A percentile compares a stretch with the other conserved stretches of the same genome.
These are phyloP conservation scores for Rotaria magnacalcarata DNA, from an alignment of 2,888 invertebrate genomes.

Conservation along the genomic window DNA sequence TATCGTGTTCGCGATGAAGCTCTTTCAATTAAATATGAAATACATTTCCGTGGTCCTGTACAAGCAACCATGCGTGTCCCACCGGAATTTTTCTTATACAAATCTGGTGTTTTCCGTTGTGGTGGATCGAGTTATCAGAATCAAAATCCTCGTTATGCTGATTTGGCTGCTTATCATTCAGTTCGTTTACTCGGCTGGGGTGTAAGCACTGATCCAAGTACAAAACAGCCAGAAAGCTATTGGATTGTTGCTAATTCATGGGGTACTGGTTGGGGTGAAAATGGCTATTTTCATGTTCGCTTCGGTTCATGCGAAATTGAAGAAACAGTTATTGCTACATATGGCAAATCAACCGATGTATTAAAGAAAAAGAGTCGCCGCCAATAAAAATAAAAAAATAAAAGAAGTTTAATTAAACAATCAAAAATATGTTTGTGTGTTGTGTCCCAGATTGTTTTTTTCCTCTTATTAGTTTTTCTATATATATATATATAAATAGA, in stretches of 20 bases:
- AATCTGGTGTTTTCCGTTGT: conserved; percentile 40
- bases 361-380: not conserved
- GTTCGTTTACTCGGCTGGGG: conserved; percentile 45
- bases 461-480: not conserved
- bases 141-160: conserved; percentile 36
- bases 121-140: not conserved
- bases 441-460: not conserved
- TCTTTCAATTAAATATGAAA: conserved; percentile 42
- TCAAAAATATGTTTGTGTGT: not conserved
- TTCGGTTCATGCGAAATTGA: conserved; percentile 20
- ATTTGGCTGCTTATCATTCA: conserved; percentile 42
- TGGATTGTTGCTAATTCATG: conserved; percentile 45
- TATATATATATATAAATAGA: not conserved
- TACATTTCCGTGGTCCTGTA: conserved; percentile 40
- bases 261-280: conserved; percentile 45
- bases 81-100: conserved; percentile 45
- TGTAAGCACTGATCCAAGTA: not conserved
- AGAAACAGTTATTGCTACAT: conserved; percentile 17
- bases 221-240: conserved; percentile 31
- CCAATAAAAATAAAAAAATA: not conserved
- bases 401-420: not conserved
- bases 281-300: conserved; percentile 10
- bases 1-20: conserved; percentile 37
- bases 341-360: conserved; percentile 17
- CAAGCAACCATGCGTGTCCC: conserved; percentile 43